Evolutionary conservation across 1,140 invertebrate genomes (phyloP), one percentile per base, ranked within the genome.

Genomic region (Leptoteleia sp.): DNA sequence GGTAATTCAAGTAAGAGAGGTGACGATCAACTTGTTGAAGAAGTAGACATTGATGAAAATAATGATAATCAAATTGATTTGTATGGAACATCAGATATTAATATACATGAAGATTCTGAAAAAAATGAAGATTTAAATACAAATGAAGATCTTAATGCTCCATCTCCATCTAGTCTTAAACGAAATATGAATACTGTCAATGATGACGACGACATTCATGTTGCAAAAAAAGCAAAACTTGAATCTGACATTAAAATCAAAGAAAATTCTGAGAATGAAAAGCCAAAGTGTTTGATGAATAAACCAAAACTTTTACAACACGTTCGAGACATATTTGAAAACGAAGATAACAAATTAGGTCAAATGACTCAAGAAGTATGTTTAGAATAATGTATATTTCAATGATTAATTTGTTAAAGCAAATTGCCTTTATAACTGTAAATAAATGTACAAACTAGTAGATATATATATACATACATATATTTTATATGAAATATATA

Each of bases 281-380:
- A 4, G 27, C 4, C 27, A 8, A 7, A 4, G 3, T 7, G 27
- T 29, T 1, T 7, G 7, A 4, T 19, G n/a, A 11, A 22, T 0
- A 54, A 54, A 16, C 11, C 50, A 1, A 54, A n/a, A 15, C 0
- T 54, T 4, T 76, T 86, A 22, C 38, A 54, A 3, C 79, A 82
- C 33, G 68, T 89, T 12, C 76, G 84, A 3, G 81, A 84, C 17
- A 84, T 88, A 45, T 88, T 86, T 5, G 76, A 80, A 35, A 79
- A 86, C 4, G 81, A 86, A 9, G 83, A 83, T 25, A 81, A 81
- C n/a, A 83, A 75, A 50, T 48, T 87, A 29, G 72, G 75, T n/a
- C 86, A 84, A 61, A 55, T 89, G 50, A 84, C 67, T 3, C 82
- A 85, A 45, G 85, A 88, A 79, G 76, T 79, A 48, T 17, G 27